Percentiles rank a stretch among this genome's conserved stretches.
phyloP scores from a whole-genome alignment of 2,888 invertebrate species.

The Mactromeris polynyma region DNA sequence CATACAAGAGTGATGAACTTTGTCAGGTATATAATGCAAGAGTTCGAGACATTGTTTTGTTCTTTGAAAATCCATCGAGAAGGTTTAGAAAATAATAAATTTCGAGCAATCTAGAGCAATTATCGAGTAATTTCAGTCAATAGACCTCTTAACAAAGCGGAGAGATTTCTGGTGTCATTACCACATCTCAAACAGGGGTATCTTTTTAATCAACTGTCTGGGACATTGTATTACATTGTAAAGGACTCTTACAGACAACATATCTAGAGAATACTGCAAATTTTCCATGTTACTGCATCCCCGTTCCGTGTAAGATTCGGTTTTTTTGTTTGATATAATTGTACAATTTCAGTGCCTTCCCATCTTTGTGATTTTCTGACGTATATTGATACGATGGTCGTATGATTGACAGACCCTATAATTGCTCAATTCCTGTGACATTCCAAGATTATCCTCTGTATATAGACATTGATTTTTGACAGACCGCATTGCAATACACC shows the following conservation, averaged over 20 bases:
- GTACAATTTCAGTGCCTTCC: background rate
- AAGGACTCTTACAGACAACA: background rate
- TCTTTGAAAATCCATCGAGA: background rate
- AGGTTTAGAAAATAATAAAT: background rate
- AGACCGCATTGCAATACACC: slow-evolving; percentile 24
- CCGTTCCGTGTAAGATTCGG: background rate
- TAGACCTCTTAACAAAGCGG: slow-evolving; percentile 9
- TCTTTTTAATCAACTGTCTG: slow-evolving; percentile 22
- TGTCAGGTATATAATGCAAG: background rate
- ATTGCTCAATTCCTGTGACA: slow-evolving; percentile 51
- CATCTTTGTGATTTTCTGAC: slow-evolving; percentile 20
- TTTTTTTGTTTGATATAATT: slow-evolving; percentile 12
- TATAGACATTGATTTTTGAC: slow-evolving; percentile 54
- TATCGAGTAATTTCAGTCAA: background rate
- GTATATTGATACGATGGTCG: slow-evolving; percentile 22
- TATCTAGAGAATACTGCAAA: background rate
- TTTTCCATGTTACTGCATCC: background rate
- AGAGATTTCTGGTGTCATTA: background rate
- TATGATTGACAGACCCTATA: slow-evolving; percentile 53
- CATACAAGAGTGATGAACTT: background rate
- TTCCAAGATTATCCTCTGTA: slow-evolving; percentile 40
- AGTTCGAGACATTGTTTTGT: background rate
- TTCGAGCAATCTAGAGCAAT: background rate
- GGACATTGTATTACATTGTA: background rate
- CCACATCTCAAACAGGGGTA: background rate